Percentiles rank a stretch among this genome's conserved stretches.
These are phyloP conservation scores for Lacerta agilis DNA, from an alignment of 2,797 vertebrate species.

Conservation along the genomic window DNA sequence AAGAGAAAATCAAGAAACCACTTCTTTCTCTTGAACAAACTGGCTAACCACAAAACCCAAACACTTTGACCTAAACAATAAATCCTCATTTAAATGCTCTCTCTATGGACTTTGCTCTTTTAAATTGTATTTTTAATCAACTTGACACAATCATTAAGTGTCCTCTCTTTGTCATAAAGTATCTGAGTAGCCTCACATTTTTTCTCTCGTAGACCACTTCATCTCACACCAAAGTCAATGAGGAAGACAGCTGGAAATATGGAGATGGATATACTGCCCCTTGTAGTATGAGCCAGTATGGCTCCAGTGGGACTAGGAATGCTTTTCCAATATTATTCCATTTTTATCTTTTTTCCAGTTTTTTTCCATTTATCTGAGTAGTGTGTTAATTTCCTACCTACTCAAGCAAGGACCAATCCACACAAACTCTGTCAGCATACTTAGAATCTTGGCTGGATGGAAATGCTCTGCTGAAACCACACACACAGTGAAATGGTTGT, in stretches of 20 bases:
- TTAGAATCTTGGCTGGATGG: not conserved
- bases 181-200: not conserved
- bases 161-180: not conserved
- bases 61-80: conserved; percentile 12
- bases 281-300: not conserved
- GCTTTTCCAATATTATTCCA: conserved; percentile 9
- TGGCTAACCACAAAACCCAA: conserved; percentile 2
- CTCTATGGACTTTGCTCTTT: conserved; percentile 4
- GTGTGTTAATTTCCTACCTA: not conserved
- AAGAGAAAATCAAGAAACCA: not conserved
- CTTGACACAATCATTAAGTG: conserved; percentile 28
- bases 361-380: conserved; percentile 2
- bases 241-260: not conserved
- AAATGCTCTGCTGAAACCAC: not conserved
- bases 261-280: conserved; percentile 12
- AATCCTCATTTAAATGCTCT: conserved; percentile 16
- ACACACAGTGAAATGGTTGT: not conserved
- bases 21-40: not conserved
- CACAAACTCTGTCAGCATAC: not conserved
- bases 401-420: not conserved
- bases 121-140: conserved; percentile 55
- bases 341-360: not conserved
- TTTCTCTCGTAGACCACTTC: not conserved
- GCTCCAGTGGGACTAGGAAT: not conserved
- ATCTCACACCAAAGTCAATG: conserved; percentile 14